A percentile compares a stretch with the other conserved stretches of the same genome.
Conservation (phyloP, 2,797 vertebrate species). For the Anguilla megastoma region DNA sequence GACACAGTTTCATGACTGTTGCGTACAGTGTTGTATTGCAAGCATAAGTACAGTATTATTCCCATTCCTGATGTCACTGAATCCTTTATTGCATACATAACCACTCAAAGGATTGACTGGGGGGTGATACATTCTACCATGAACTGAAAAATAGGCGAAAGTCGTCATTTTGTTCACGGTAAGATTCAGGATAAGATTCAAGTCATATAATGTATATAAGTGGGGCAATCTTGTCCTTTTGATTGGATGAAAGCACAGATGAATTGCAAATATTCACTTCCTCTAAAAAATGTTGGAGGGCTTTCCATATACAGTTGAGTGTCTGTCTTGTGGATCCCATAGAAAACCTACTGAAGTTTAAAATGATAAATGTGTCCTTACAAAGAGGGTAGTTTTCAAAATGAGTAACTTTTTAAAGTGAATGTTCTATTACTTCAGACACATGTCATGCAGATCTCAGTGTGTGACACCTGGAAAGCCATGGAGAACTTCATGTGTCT, state of each 20-base stretch:
- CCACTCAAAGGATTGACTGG: neutral
- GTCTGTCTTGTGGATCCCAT: neutral
- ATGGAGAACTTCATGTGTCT: neutral
- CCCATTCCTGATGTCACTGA: neutral
- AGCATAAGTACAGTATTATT: neutral
- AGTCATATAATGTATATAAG: neutral
- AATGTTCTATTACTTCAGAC: neutral
- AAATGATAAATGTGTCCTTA: neutral
- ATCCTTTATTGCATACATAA: neutral
- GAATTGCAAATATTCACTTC: neutral
- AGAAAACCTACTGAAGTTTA: neutral
- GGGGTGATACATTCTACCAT: neutral
- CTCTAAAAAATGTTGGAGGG: neutral
- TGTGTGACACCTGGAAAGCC: neutral
- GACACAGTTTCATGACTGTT: neutral
- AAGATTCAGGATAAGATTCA: neutral
- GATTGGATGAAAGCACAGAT: neutral
- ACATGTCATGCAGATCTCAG: neutral
- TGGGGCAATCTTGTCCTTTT: neutral
- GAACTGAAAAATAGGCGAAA: neutral
- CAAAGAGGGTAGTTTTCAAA: neutral
- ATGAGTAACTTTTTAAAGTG: neutral
- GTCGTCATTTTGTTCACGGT: neutral
- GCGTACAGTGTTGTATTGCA: neutral
- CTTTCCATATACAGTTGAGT: neutral